phyloP scores from a whole-genome alignment of 1,140 invertebrate species.

The Pteromalus puparum region DNA sequence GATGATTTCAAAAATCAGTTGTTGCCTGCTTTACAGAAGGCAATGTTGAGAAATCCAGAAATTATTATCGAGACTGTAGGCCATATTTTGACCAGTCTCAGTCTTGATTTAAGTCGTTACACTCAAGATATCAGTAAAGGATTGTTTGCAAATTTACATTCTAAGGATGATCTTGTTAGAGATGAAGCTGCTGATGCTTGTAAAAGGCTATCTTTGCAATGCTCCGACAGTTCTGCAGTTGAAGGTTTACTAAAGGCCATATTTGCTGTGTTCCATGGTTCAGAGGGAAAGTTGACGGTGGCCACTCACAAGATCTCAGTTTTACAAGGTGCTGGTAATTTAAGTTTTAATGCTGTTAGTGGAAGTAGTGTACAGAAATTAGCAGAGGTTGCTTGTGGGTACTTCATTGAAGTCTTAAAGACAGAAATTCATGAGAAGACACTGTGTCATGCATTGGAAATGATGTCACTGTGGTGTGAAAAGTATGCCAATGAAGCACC shows the following conservation, averaged over 20 bases:
- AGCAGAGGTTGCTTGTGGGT: constrained; percentile 78
- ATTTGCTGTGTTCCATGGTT: constrained; percentile 91
- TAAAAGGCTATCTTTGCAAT: constrained; percentile 83
- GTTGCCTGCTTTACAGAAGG: constrained; percentile 91
- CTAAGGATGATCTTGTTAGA: constrained; percentile 87
- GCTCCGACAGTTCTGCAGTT: constrained; percentile 82
- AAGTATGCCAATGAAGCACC: constrained; percentile 83
- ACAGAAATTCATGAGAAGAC: constrained; percentile 95
- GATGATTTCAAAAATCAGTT: constrained; percentile 86
- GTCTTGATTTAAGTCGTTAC: constrained; percentile 88
- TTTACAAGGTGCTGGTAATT: constrained; percentile 89
- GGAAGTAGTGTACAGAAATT: constrained; percentile 78
- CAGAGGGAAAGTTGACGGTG: constrained; percentile 93
- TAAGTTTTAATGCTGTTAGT: constrained; percentile 84
- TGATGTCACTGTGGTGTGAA: constrained; percentile 86
- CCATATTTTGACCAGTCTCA: constrained; percentile 82
- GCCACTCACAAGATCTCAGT: constrained; percentile 92
- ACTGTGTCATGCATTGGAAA: constrained; percentile 86
- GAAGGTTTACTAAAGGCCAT: constrained; percentile 83
- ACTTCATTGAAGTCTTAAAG: constrained; percentile 88
- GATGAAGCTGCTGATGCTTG: constrained; percentile 83
- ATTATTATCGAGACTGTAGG: constrained; percentile 89
- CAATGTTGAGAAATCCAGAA: constrained; percentile 96
- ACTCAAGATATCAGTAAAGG: constrained; percentile 88
- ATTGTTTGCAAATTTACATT: constrained; percentile 85